These are phyloP conservation scores for Dicrostonyx torquatus DNA, from an alignment of 2,797 vertebrate genomes.

Conservation along the genomic window DNA sequence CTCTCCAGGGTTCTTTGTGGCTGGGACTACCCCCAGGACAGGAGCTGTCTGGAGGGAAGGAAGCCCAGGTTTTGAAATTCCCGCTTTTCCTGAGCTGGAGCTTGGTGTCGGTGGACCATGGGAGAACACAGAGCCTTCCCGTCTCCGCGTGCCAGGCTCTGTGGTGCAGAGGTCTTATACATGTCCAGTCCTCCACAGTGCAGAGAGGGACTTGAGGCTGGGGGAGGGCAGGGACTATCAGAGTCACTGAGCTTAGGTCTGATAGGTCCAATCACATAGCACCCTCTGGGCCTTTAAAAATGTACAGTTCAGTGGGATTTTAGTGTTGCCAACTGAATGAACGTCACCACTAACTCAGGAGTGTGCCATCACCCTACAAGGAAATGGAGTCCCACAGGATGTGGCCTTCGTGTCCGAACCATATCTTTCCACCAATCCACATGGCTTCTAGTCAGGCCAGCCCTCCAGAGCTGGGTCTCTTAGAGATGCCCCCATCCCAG, in stretches of 20 bases:
- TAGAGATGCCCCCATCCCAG: too few relatives aligned
- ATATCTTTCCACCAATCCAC: background rate
- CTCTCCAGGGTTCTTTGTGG: background rate
- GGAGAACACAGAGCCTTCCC: background rate
- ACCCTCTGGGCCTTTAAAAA: background rate
- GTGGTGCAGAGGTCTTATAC: background rate
- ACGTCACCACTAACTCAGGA: background rate
- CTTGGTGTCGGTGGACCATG: rapidly evolving
- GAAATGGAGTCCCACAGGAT: background rate
- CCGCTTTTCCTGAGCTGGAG: background rate
- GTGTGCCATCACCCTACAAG: background rate
- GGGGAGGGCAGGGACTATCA: background rate
- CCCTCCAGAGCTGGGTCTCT: background rate
- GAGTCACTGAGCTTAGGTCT: background rate
- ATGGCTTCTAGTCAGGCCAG: background rate
- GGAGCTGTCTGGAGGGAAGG: background rate
- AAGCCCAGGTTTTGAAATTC: rapidly evolving
- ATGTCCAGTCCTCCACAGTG: background rate
- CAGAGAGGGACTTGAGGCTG: background rate
- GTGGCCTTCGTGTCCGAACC: background rate
- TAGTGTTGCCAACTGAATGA: rapidly evolving
- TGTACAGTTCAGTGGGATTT: background rate
- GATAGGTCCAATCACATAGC: background rate
- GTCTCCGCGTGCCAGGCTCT: background rate
- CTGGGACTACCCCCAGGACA: background rate